These are phyloP conservation scores for Hydrozoanthus gracilis DNA, from an alignment of 92 coral and sea anemone genomes.

Conservation along the genomic window DNA sequence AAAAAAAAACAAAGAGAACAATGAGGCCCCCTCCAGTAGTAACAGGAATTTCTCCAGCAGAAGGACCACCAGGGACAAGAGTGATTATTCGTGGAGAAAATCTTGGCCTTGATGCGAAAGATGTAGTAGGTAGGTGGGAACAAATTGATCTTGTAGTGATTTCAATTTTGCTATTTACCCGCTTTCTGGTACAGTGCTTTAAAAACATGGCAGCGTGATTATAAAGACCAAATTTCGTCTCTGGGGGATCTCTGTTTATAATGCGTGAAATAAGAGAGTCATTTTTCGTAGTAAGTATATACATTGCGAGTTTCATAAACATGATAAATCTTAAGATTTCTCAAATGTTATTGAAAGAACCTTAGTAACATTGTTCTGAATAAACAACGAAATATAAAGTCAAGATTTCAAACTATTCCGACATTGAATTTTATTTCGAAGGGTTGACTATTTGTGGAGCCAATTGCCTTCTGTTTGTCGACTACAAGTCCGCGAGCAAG, in stretches of 20 bases:
- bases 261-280: background rate
- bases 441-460: conserved; percentile 99
- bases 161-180: no score
- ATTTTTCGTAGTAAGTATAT: background rate
- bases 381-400: background rate
- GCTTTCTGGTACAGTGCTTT: no score
- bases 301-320: no score
- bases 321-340: no score
- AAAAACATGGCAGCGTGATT: no score
- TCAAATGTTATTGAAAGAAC: background rate
- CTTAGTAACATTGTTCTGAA: background rate
- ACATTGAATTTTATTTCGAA: background rate
- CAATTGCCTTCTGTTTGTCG: conserved; percentile 93
- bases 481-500: conserved; percentile 94
- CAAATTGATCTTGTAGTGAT: background rate
- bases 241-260: background rate
- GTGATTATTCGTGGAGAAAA: conserved; percentile 95
- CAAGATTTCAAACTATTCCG: no score
- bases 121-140: conserved; percentile 78
- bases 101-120: conserved; percentile 86
- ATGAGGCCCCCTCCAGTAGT: conserved; percentile 95
- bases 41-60: conserved; percentile 97
- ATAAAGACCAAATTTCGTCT: no score
- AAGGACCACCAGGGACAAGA: conserved; percentile 97
- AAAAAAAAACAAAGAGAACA: background rate